These are phyloP conservation scores for Acipenser oxyrinchus DNA, from an alignment of 2,797 vertebrate species.

Conservation along the genomic window DNA sequence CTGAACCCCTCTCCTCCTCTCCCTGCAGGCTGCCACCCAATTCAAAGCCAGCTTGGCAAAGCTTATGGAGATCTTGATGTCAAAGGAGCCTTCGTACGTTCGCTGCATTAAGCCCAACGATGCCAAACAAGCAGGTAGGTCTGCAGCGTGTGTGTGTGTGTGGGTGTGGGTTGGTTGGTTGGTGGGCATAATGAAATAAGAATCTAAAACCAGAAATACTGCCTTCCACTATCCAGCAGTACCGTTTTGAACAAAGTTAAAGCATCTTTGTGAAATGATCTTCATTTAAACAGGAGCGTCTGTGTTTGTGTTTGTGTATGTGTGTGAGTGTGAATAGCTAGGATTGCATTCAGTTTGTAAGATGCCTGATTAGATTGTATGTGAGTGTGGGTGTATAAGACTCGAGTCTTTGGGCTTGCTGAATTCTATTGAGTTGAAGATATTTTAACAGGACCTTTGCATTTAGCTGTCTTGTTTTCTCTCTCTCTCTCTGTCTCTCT, in stretches of 20 bases:
- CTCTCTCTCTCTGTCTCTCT: neutral
- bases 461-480: neutral
- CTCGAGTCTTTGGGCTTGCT: too few species aligned
- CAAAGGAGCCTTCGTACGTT: constrained; percentile 93
- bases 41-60: constrained; percentile 93
- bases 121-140: constrained; percentile 85
- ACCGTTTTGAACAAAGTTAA: too few species aligned
- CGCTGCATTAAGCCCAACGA: constrained; percentile 98
- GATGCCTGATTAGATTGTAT: too few species aligned
- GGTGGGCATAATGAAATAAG: neutral
- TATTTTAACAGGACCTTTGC: too few species aligned
- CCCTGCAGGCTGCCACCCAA: constrained; percentile 82
- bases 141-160: constrained; percentile 4
- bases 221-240: too few species aligned
- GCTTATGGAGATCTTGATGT: constrained; percentile 96
- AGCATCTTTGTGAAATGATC: too few species aligned
- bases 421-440: too few species aligned
- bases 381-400: too few species aligned
- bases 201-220: too few species aligned
- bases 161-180: constrained; percentile 2
- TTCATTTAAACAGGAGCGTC: neutral
- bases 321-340: too few species aligned
- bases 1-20: neutral
- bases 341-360: too few species aligned
- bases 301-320: constrained; percentile 1